A percentile compares a stretch with the other conserved stretches of the same genome.
Evolutionary conservation across 2,797 vertebrate species (phyloP).

Genomic region (Lophius americanus): DNA sequence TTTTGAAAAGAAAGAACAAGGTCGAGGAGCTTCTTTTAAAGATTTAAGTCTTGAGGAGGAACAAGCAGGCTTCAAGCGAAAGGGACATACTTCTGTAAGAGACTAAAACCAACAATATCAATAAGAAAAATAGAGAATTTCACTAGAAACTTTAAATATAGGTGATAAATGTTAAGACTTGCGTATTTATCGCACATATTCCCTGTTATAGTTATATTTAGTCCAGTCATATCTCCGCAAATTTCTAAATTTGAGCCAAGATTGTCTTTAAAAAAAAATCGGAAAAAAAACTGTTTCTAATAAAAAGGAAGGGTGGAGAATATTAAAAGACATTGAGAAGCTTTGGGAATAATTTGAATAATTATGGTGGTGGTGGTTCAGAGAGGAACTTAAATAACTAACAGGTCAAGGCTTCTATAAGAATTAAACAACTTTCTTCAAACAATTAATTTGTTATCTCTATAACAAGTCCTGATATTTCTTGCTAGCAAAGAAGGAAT

Average conservation of each 20-base stretch:
- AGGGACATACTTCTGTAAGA: no score
- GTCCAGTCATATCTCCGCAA: neutral
- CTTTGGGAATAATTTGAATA: conserved; percentile 24
- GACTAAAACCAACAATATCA: no score
- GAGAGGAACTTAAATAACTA: conserved; percentile 13
- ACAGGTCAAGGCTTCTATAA: neutral
- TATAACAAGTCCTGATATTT: conserved; percentile 9
- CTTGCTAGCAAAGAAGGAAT: neutral
- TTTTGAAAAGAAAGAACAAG: no score
- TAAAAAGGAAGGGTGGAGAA: neutral
- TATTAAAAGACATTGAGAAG: conserved; percentile 9
- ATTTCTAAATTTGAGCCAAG: conserved; percentile 8
- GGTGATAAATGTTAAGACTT: no score
- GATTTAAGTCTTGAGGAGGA: no score
- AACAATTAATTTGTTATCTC: conserved; percentile 9
- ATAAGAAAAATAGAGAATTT: no score
- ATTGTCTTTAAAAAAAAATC: conserved; percentile 1
- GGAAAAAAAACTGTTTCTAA: conserved; percentile 12
- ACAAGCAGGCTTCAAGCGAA: no score
- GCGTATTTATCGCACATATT: no score
- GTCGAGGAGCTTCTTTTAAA: no score
- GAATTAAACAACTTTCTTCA: conserved; percentile 11
- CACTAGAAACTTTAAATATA: no score
- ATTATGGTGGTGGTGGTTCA: conserved; percentile 1
- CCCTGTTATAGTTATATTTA: neutral